phyloP scores from a whole-genome alignment of 2,888 invertebrate genomes.

The Stegana nigrithorax region DNA sequence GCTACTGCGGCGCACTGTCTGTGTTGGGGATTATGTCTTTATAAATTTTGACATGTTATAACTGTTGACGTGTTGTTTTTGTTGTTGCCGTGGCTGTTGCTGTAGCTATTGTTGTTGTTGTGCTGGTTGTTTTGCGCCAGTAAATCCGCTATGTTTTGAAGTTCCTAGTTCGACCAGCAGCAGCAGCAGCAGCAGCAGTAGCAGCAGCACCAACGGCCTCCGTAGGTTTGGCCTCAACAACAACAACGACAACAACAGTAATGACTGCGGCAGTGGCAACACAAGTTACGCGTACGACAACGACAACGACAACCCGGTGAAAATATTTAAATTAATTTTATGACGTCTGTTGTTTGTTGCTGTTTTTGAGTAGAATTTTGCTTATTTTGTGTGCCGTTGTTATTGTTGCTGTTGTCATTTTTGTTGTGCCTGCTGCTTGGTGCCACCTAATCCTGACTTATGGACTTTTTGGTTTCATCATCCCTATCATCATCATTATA shows the following conservation, averaged over 20 bases:
- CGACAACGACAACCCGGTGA: too few relatives aligned
- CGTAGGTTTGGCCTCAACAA: too few relatives aligned
- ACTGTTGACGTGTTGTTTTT: slow-evolving; percentile 39
- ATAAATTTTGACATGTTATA: slow-evolving; percentile 51
- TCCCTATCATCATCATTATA: slow-evolving; percentile 31
- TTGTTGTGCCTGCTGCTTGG: slow-evolving; percentile 4
- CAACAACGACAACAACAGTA: slow-evolving; percentile 18
- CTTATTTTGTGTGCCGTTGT: slow-evolving; percentile 33
- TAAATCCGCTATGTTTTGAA: slow-evolving; percentile 45
- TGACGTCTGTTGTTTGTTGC: slow-evolving; percentile 37
- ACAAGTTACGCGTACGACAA: too few relatives aligned
- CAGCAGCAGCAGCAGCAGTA: slow-evolving; percentile 18
- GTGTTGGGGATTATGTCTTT: slow-evolving; percentile 45
- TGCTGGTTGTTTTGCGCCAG: slow-evolving; percentile 35
- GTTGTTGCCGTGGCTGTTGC: slow-evolving; percentile 22
- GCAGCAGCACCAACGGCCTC: too few relatives aligned
- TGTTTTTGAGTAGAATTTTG: too few relatives aligned
- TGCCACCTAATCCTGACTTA: slow-evolving; percentile 53
- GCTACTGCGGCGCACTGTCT: too few relatives aligned
- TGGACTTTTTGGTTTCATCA: slow-evolving; percentile 41
- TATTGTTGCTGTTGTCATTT: slow-evolving; percentile 7
- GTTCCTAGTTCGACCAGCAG: not conserved
- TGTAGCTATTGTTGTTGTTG: too few relatives aligned
- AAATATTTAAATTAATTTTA: slow-evolving; percentile 57
- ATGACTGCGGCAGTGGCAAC: not conserved